Evolutionary conservation across 2,888 invertebrate genomes (phyloP), one percentile per base, ranked within the genome.

Genomic region (Lordiphosa andalusiaca): DNA sequence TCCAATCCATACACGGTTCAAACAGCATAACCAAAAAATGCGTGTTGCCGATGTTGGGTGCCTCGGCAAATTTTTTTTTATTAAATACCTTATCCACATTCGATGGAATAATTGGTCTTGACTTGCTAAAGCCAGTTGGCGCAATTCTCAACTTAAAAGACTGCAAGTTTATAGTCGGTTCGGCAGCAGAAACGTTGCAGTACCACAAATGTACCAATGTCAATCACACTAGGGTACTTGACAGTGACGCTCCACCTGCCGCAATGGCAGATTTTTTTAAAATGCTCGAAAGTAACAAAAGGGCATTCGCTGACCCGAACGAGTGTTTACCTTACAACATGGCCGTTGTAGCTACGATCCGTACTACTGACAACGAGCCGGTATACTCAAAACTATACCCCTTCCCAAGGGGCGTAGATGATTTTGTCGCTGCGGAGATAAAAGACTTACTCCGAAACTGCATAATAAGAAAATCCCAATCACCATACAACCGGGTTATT

Each of bases 61-160:
- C 9, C 2, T 30, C 30, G 10, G 10, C 39, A 39, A 16, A 9
- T 19, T 16, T 39, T 39, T 39, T 39, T 10, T 5, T 19, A 39
- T 10, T 39, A 9, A 16, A 39, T 19, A 39, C 13, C 10, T 7
- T 16, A 7, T 39, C 39, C 19, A 39, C 39, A 9, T 39, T 39
- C 19, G 19, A 39, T 39, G 39, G 16, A 7, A 39, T 39, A 13
- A 39, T 39, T 39, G 39, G 39, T 0, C 39, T 39, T 7, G 39
- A 39, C 19, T 4, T 39, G 19, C 10, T 19, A 4, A 39, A 19
- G 3, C 39, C 19, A 19, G 39, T 39, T 1, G 39, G 19, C 13
- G 16, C 39, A 9, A 19, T 19, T 13, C 13, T 16, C 13, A 39
- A 3, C 9, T 19, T 39, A 9, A 39, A 39, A 39, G 39, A 19